Base-by-base conservation (phyloP, 2,797 vertebrate species). In the Girardinus metallicus region DNA sequence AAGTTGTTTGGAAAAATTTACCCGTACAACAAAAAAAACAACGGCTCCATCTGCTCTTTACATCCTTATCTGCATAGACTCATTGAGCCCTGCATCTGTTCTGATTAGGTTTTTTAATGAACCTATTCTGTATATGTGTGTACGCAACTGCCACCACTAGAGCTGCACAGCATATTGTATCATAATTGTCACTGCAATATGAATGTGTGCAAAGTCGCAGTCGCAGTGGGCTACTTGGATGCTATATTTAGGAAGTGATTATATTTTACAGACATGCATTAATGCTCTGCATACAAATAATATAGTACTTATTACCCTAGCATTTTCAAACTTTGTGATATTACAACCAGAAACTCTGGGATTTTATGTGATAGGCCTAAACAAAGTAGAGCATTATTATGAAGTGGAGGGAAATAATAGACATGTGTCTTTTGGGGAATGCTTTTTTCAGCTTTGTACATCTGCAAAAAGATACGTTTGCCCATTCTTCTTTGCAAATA, bases 1-100 rank as follows among this genome's bases (percentile, higher is more conserved):
- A 83, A 92, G 88, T 88, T 93, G 92, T 93, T 94, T 89, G 87
- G 91, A 93, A 94, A 93, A 85, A 88, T 88, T 92, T 93, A 91
- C 79, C 29, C 90, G 92, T 94, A 91, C 91, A 89, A 82, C 36
- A 79, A 94, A 90, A 85, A 64, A 89, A 86, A 18, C 87, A 90
- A 87, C 86, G 85, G 86, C 85, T 89, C 93, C 90, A 92, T 94
- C 86, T 93, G 89, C 87, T 92, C 83, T 78, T 51, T 57, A 82
- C 82, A 85, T 91, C 83, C 86, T 91, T 87, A 85, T 87, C 93
- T 91, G 85, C 85, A 92, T 92, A 82, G 83, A 89, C 86, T 92
- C 87, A 90, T 88, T 88, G 90, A 92, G 88, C 78, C 74, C 76
- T 87, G 60, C 85, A 82, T 87, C 81, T 68, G 87, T 83, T 81